Evolutionary conservation across 2,113 vertebrate genomes (phyloP).

Genomic region (Castor canadensis): DNA sequence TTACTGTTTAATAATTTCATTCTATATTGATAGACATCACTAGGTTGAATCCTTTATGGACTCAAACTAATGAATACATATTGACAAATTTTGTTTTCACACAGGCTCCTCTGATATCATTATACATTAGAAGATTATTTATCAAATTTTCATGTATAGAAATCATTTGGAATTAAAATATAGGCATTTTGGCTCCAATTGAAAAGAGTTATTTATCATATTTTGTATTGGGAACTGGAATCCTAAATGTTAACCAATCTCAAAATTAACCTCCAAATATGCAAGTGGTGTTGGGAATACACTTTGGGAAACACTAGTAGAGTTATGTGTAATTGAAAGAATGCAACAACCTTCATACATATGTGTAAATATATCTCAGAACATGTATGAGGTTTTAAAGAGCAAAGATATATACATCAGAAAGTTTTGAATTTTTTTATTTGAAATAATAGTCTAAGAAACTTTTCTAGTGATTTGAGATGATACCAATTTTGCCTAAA

Average conservation of each 20-base stretch:
- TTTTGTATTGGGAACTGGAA: not conserved
- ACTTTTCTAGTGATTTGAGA: not conserved
- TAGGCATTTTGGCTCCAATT: not conserved
- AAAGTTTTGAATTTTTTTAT: not conserved
- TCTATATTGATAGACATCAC: not conserved
- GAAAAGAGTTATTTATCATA: not conserved
- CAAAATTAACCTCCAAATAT: not conserved
- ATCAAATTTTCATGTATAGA: not conserved
- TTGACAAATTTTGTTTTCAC: slow-evolving; percentile 19
- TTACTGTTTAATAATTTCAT: slow-evolving; percentile 30
- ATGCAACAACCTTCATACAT: not conserved
- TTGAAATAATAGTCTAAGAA: not conserved
- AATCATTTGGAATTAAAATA: slow-evolving; percentile 18
- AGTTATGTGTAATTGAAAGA: not conserved
- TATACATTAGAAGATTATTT: not conserved
- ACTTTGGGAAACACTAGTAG: not conserved
- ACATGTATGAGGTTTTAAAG: not conserved
- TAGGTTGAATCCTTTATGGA: not conserved
- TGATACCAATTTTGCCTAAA: not conserved
- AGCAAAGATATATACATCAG: not conserved
- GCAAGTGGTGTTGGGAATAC: accelerated
- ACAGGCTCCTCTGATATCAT: not conserved
- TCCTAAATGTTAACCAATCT: not conserved
- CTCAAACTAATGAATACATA: not conserved
- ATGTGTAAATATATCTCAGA: not conserved